These are phyloP conservation scores for Accipiter virgatus DNA, from an alignment of 2,113 vertebrate species.

Conservation along the genomic window DNA sequence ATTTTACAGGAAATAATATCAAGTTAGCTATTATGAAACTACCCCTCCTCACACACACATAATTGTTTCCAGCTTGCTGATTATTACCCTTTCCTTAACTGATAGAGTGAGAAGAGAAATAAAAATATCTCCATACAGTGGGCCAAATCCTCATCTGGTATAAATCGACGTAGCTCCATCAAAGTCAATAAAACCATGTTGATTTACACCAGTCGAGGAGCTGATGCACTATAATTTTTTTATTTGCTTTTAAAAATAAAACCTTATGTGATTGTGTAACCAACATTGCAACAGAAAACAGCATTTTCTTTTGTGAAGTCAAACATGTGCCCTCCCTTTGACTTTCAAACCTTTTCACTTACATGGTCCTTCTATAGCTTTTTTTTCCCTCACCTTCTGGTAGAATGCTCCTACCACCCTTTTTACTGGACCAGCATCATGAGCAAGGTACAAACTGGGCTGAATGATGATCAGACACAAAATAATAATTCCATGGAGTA, in stretches of 20 bases:
- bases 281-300: constrained; percentile 42
- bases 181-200: constrained; percentile 59
- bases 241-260: constrained; percentile 62
- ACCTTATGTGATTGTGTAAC: constrained; percentile 63
- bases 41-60: constrained; percentile 54
- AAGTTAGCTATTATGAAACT: constrained; percentile 68
- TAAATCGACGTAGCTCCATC: constrained; percentile 58
- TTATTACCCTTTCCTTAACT: constrained; percentile 61
- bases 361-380: background rate
- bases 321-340: background rate
- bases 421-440: background rate
- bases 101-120: constrained; percentile 60
- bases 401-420: background rate
- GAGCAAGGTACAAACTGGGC: background rate
- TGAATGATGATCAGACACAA: background rate
- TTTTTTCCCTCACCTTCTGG: background rate
- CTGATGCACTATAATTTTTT: constrained; percentile 56
- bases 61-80: constrained; percentile 68
- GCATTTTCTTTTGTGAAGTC: constrained; percentile 55
- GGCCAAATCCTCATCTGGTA: constrained; percentile 67
- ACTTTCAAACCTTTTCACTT: constrained; percentile 16
- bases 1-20: constrained; percentile 68
- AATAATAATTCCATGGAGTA: background rate
- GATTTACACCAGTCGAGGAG: constrained; percentile 60
- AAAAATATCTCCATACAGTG: constrained; percentile 55